phyloP scores from a whole-genome alignment of 2,113 vertebrate species.

The Suricata suricatta region DNA sequence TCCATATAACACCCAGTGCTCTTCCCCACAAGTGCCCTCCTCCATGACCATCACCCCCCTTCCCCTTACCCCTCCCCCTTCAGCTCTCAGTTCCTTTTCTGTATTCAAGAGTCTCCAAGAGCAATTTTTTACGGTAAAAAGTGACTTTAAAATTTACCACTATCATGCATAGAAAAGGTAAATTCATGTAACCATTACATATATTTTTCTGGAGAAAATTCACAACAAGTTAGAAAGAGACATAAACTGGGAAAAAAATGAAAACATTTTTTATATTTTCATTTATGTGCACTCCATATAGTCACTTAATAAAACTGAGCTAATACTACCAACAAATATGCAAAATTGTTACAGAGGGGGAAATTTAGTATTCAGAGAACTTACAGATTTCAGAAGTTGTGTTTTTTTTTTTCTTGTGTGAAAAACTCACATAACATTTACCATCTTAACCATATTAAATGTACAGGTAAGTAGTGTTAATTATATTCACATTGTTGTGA shows the following conservation, averaged over 20 bases:
- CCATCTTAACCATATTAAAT: neutral
- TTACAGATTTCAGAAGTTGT: neutral
- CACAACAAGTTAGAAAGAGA: neutral
- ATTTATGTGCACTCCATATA: neutral
- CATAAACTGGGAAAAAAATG: neutral
- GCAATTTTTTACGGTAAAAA: neutral
- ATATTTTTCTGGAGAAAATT: neutral
- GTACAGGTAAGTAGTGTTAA: neutral
- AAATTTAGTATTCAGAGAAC: neutral
- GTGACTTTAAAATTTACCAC: neutral
- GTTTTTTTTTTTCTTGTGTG: neutral
- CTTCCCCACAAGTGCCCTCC: too few species aligned
- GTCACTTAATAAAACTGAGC: neutral
- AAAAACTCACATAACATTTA: neutral
- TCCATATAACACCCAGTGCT: too few species aligned
- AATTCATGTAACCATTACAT: neutral
- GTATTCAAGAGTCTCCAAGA: neutral
- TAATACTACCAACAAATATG: neutral
- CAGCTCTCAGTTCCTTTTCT: too few species aligned
- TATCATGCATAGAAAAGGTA: neutral
- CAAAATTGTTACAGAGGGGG: neutral
- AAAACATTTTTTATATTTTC: neutral
- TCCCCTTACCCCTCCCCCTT: too few species aligned
- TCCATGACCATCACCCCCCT: too few species aligned
- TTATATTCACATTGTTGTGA: neutral